Evolutionary conservation across 2,113 vertebrate genomes (phyloP), one percentile per base, ranked within the genome.

Genomic region (Lagopus muta): DNA sequence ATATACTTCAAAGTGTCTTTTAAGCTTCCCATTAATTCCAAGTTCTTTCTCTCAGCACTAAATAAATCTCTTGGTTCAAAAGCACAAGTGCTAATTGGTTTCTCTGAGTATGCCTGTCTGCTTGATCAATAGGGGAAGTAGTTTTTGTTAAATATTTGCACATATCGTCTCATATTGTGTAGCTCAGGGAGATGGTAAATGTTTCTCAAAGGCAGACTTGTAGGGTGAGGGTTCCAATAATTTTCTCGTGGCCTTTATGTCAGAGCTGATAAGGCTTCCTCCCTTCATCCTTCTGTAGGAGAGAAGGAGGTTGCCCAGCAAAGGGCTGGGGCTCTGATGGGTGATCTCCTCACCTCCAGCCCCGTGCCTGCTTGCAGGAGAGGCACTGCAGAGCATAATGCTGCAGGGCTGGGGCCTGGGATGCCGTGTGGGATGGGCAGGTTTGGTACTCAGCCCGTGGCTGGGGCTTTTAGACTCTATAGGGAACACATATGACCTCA

Each of bases 141-240:
- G 91, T 93, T 96, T 95, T 93, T 84, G 89, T 96, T 96, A 94
- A 97, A 90, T 96, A 94, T 96, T 94, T 92, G 88, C 92, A 82
- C 89, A 86, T 87, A 94, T 64, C 88, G 85, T 77, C 93, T 82
- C 85, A 80, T 78, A 92, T 72, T 92, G 64, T 82, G 65, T 82
- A 86, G 92, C 91, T 95, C 8, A 76, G 94, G 76, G 89, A 97
- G 91, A 89, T 70, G 88, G 92, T 88, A 95, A 94, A 95, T 87
- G 92, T 92, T 96, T 80, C 95, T 86, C 86, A 38, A 88, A 96
- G 62, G 70, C 47, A 69, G 55, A 86, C 74, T 83, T 89, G 91
- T 85, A 89, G 89, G 75, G 50, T 86, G 89, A 80, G 60, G 67
- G 45, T 62, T 89, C 76, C 90, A 78, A 36, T 91, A 43, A 92